phyloP scores from a whole-genome alignment of 2,888 invertebrate genomes.

The Phyllotreta cruciferae region DNA sequence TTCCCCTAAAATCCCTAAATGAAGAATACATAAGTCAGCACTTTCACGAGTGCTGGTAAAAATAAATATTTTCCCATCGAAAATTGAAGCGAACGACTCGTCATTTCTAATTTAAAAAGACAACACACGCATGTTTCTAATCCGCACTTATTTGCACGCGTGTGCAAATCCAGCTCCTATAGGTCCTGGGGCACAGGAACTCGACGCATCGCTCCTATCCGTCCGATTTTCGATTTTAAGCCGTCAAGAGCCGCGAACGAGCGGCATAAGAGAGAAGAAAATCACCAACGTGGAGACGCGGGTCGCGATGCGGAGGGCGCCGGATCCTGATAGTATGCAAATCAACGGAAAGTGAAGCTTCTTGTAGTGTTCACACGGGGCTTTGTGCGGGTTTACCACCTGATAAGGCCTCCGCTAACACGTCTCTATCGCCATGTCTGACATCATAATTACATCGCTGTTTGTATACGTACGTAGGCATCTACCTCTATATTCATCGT shows the following conservation, averaged over 20 bases:
- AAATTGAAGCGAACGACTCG: too few species aligned
- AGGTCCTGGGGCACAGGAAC: conserved; percentile 2
- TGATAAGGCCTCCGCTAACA: conserved; percentile 52
- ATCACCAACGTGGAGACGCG: conserved; percentile 5
- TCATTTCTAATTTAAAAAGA: conserved; percentile 10
- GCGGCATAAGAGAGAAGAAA: neutral
- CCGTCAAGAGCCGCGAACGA: neutral
- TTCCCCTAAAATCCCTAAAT: too few species aligned
- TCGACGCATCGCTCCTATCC: neutral
- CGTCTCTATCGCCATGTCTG: conserved; percentile 45
- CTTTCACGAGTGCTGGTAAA: too few species aligned
- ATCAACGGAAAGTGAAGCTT: conserved; percentile 52
- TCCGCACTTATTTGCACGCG: conserved; percentile 25
- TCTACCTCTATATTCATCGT: conserved; percentile 15
- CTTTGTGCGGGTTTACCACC: conserved; percentile 55
- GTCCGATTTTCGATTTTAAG: conserved; percentile 11
- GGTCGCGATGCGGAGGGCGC: conserved; percentile 37
- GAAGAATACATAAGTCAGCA: too few species aligned
- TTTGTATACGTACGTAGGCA: conserved; percentile 13
- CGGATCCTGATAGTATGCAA: conserved; percentile 54
- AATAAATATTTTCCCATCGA: too few species aligned
- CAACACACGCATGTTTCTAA: conserved; percentile 16
- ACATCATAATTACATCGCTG: conserved; percentile 47
- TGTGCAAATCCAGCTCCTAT: conserved; percentile 22
- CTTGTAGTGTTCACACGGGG: conserved; percentile 57